These are phyloP conservation scores for Allophyes oxyacanthae DNA, from an alignment of 2,888 invertebrate genomes.

Conservation along the genomic window DNA sequence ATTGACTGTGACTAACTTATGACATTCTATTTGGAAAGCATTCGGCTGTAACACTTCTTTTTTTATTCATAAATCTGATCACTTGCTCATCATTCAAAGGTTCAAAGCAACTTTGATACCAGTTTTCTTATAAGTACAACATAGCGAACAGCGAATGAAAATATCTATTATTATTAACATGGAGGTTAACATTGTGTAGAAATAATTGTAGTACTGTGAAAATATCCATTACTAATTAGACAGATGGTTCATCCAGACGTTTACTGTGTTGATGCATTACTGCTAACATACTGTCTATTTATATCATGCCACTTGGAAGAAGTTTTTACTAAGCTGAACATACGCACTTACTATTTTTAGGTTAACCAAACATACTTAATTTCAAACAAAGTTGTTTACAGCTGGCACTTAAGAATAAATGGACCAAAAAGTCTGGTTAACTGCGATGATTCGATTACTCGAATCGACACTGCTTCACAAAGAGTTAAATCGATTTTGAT, in stretches of 20 bases:
- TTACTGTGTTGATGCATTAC: conserved; percentile 33
- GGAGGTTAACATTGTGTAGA: conserved; percentile 13
- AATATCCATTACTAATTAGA: conserved; percentile 34
- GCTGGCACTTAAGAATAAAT: conserved; percentile 44
- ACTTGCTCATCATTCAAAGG: background rate
- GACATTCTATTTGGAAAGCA: conserved; percentile 14
- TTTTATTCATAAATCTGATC: conserved; percentile 11
- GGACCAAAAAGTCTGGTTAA: conserved; percentile 36
- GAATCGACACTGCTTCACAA: conserved; percentile 39
- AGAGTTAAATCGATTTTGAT: conserved; percentile 44
- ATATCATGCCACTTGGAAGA: conserved; percentile 38
- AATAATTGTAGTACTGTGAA: conserved; percentile 22
- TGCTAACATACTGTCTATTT: conserved; percentile 35
- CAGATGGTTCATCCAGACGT: conserved; percentile 28
- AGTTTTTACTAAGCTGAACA: conserved; percentile 44
- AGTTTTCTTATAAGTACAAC: too few species aligned
- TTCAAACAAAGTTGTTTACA: conserved; percentile 55
- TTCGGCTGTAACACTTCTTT: conserved; percentile 11
- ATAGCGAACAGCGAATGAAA: too few species aligned
- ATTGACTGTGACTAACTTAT: conserved; percentile 17
- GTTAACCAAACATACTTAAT: conserved; percentile 58
- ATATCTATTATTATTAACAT: conserved; percentile 2
- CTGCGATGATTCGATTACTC: conserved; percentile 42
- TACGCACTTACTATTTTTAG: conserved; percentile 56
- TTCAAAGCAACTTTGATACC: too few species aligned